A percentile compares a stretch with the other conserved stretches of the same genome.
Evolutionary conservation across 2,888 invertebrate genomes (phyloP).

Genomic region (Dryobota labecula): DNA sequence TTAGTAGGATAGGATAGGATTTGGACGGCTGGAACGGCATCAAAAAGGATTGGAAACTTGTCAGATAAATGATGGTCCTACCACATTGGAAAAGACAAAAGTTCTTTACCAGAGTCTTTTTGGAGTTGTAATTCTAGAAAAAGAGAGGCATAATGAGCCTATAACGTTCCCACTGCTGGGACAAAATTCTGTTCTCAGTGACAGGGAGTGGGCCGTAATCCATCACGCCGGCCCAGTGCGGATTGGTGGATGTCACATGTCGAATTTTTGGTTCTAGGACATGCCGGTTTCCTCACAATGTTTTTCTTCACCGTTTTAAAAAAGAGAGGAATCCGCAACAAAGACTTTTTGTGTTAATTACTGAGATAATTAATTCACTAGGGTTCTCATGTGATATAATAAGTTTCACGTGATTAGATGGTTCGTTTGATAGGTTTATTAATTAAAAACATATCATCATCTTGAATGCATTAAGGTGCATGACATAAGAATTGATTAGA

Average conservation of each 20-base stretch:
- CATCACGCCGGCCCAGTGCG: no score
- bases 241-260: no score
- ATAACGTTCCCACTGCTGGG: no score
- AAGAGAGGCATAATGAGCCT: no score
- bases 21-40: no score
- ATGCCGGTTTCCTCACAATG: no score
- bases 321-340: not conserved
- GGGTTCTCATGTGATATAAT: not conserved
- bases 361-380: not conserved
- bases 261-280: no score
- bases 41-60: not conserved
- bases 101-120: no score
- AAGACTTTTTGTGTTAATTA: not conserved
- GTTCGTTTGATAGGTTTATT: constrained; percentile 16
- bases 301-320: no score
- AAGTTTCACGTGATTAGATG: constrained; percentile 32
- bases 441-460: constrained; percentile 55
- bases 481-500: constrained; percentile 13
- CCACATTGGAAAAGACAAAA: not conserved
- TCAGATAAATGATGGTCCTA: not conserved
- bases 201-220: no score
- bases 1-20: no score
- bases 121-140: not conserved
- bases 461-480: constrained; percentile 25
- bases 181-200: no score